These are phyloP conservation scores for Didymodactylos carnosus DNA, from an alignment of 2,888 invertebrate species.

Conservation along the genomic window DNA sequence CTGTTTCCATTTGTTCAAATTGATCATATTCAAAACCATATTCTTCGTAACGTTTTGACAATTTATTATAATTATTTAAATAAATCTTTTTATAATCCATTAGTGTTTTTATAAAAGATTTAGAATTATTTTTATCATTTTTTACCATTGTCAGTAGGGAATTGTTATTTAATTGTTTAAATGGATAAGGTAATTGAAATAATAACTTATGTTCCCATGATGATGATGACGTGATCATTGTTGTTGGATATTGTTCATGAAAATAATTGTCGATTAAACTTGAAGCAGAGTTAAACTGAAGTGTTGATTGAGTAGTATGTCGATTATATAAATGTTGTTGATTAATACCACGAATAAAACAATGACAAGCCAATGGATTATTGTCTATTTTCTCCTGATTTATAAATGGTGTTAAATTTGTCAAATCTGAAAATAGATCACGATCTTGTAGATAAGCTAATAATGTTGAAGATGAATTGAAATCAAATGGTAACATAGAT, in stretches of 20 bases:
- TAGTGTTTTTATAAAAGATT: not conserved
- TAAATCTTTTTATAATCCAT: not conserved
- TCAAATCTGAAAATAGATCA: not conserved
- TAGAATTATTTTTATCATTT: not conserved
- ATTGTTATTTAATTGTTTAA: not conserved
- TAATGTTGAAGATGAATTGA: not conserved
- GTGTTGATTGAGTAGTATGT: too few species aligned
- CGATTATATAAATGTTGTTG: not conserved
- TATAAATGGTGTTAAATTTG: too few species aligned
- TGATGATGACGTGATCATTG: not conserved
- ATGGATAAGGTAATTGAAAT: too few species aligned
- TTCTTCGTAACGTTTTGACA: not conserved
- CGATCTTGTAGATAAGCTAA: not conserved
- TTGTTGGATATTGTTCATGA: not conserved
- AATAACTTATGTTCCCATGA: too few species aligned
- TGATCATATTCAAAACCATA: not conserved
- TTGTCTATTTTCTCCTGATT: too few species aligned
- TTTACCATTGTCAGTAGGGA: not conserved
- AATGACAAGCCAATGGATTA: not conserved
- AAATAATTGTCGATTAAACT: not conserved
- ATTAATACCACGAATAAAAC: not conserved
- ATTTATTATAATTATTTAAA: not conserved
- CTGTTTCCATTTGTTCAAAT: not conserved
- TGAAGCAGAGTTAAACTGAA: not conserved
- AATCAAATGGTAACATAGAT: not conserved